phyloP scores from a whole-genome alignment of 2,888 invertebrate genomes.

The Argyresthia albistria region DNA sequence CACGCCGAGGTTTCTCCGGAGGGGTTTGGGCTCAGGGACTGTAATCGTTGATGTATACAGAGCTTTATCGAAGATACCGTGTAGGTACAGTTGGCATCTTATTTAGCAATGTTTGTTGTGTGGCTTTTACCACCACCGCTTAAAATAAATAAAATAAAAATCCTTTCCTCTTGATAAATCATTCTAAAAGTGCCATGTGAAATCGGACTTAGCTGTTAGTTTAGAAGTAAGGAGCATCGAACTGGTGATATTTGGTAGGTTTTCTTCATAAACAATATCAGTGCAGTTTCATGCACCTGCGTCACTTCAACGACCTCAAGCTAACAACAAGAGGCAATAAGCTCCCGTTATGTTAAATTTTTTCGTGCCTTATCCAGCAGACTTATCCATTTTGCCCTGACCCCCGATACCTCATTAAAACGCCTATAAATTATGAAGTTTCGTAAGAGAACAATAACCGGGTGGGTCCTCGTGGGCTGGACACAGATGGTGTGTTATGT shows the following conservation, averaged over 20 bases:
- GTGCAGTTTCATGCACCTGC: not conserved
- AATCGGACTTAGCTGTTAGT: too few species aligned
- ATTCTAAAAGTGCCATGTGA: too few species aligned
- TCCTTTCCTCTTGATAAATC: too few species aligned
- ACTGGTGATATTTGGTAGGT: too few species aligned
- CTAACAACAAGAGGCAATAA: not conserved
- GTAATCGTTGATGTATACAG: too few species aligned
- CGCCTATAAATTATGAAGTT: not conserved
- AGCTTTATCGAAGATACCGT: not conserved
- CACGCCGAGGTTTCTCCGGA: slow-evolving; percentile 8
- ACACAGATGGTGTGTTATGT: not conserved
- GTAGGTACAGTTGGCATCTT: not conserved
- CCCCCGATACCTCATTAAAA: slow-evolving; percentile 12
- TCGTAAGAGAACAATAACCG: not conserved
- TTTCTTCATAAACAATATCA: not conserved
- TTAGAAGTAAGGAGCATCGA: too few species aligned
- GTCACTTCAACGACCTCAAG: not conserved
- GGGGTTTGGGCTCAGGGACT: not conserved
- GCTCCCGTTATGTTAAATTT: slow-evolving; percentile 6
- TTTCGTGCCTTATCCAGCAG: slow-evolving; percentile 13
- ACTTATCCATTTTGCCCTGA: not conserved
- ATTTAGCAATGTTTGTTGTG: not conserved
- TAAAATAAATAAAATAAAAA: too few species aligned
- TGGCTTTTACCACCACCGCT: not conserved
- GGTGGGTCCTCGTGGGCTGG: not conserved